Evolutionary conservation across 2,888 invertebrate species (phyloP), one percentile per base, ranked within the genome.

Genomic region (Cheilosia urbana): DNA sequence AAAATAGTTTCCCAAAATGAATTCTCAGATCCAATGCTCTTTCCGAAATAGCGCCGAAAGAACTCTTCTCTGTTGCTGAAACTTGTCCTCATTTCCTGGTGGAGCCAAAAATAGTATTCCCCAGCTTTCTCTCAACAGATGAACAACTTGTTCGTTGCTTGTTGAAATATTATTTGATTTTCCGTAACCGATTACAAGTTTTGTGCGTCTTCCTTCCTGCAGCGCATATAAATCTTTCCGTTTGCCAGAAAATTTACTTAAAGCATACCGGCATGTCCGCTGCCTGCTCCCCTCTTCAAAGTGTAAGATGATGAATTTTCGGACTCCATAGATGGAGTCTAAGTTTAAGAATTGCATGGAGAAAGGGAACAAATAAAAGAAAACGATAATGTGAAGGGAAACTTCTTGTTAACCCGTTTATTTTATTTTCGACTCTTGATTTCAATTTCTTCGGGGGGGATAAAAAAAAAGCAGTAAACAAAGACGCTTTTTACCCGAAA

Each of bases 161-260:
- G 66, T 77, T 71, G 76, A 72, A 85, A 68, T 85, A 81, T 85
- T 85, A 85, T 76, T 85, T 80, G 85, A 85, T 85, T 85, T 81
- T 72, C 81, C 72, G 60, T 69, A 85, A 81, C 66, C 81, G 85
- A 81, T 85, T 85, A 81, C 76, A 77, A 85, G 81, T 77, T 85
- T 27, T 60, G 53, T 47, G 57, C 45, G 53, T 47, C 30, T 42
- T 49, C 30, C 53, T 17, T 75, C 66, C 55, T 60, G 24, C 53
- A 45, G 49, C 53, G 51, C 68, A 49, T 69, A 53, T 27, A 65
- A 71, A 75, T 69, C 68, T 81, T 81, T 68, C 71, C 66, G 57
- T 60, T 51, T 55, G 66, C 49, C 53, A 21, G 5, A 45, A 85
- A 73, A 79, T 75, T 69, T 73, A 58, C 53, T 53, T 55, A 51